Conservation (phyloP, 2,113 vertebrate genomes). For the Phodopus roborovskii region DNA sequence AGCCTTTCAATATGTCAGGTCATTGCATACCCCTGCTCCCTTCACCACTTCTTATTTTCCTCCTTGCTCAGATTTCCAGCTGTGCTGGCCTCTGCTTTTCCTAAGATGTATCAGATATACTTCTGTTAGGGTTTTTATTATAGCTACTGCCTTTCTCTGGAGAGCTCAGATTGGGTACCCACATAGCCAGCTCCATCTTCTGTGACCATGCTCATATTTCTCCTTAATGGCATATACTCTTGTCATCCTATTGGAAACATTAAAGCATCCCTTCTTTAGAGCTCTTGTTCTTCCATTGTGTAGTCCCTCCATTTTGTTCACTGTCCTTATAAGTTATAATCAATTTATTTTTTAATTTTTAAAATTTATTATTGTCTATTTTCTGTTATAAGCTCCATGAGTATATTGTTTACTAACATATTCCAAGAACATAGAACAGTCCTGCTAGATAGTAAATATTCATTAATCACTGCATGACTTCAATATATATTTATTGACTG, state of each 20-base stretch:
- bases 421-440: neutral
- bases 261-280: neutral
- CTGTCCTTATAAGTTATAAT: neutral
- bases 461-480: neutral
- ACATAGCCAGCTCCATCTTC: neutral
- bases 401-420: slow-evolving; percentile 6
- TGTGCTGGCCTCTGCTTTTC: neutral
- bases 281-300: neutral
- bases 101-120: neutral
- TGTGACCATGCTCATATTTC: slow-evolving; percentile 10
- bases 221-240: neutral
- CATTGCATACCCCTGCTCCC: neutral
- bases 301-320: neutral
- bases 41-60: neutral
- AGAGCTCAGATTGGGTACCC: neutral
- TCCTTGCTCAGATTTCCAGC: neutral
- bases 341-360: neutral
- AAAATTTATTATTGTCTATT: neutral
- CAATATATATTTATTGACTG: neutral
- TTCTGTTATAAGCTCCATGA: slow-evolving; percentile 1
- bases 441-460: neutral
- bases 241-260: neutral
- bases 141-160: neutral
- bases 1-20: neutral
- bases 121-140: neutral